Base-by-base conservation (phyloP, 2,797 vertebrate genomes). In the Passerculus sandwichensis region DNA sequence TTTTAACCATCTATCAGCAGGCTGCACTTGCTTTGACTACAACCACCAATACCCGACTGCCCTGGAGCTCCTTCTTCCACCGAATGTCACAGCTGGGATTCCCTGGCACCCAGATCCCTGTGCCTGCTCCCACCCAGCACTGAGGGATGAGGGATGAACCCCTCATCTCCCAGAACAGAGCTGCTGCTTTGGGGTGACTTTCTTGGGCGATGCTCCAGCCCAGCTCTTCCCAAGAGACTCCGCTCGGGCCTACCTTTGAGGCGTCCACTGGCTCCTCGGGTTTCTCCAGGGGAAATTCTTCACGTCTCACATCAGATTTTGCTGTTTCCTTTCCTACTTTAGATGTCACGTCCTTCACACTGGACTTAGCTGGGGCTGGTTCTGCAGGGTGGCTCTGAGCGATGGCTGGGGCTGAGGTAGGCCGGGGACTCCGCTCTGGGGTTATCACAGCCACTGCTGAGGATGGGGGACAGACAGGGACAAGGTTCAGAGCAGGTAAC, bases 361-460 rank as follows among this genome's bases (percentile, higher is more conserved):
- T 5, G 45, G 98, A 78, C 97, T 56, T 98, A 66, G 98, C 97
- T 36, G 97, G 84, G 25, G 29, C 60, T 9, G 88, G 90, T 36
- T 98, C 97, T 34, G 93, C 70, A 30, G 95, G 48, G 32, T 98
- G 97, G 88, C 97, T 97, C 93, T 99, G 98, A 83, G 98, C 98
- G 87, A 99, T 99, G 91, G 99, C 97, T 0, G 99, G 99, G 32
- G 99, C 99, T 8, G 99, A 99, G 93, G 99, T 99, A 13, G 99
- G 99, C 71, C 99, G 99, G 19, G 97, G 97, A 57, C 98, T 99
- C 94, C 98, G 98, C 96, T 99, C 99, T 1, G 99, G 98, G 40
- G 99, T 99, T 56, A 98, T 98, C 17, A 97, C 98, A 67, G 98
- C 98, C 48, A 98, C 98, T 98, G 97, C 95, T 97, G 85, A 54